These are phyloP conservation scores for Parapsyche elsis DNA, from an alignment of 1,140 invertebrate species.

Conservation along the genomic window DNA sequence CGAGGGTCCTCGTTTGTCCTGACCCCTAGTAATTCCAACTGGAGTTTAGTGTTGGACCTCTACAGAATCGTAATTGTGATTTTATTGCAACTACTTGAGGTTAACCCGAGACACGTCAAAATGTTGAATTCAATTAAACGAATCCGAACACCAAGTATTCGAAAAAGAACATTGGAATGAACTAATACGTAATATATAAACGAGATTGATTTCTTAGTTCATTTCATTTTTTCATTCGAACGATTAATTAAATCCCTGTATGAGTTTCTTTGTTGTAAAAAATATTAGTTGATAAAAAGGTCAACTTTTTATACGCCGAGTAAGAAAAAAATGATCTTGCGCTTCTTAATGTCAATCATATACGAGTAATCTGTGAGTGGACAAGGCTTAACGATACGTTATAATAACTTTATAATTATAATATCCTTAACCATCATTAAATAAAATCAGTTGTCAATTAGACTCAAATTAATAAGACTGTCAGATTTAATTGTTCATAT, in stretches of 20 bases:
- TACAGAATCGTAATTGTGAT: slow-evolving; percentile 11
- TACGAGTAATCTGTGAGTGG: not conserved
- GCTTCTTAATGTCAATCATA: slow-evolving; percentile 12
- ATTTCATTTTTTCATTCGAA: not conserved
- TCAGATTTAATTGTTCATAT: too few relatives aligned
- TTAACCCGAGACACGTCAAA: not conserved
- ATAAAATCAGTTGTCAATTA: not conserved
- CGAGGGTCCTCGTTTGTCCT: slow-evolving; percentile 11
- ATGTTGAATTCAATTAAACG: slow-evolving; percentile 15
- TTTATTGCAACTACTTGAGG: slow-evolving; percentile 9
- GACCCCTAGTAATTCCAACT: not conserved
- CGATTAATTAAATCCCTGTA: slow-evolving; percentile 10
- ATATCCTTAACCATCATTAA: not conserved
- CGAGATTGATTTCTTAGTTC: not conserved
- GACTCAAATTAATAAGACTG: not conserved
- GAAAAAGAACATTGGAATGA: too few relatives aligned
- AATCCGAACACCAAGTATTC: too few relatives aligned
- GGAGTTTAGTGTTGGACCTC: slow-evolving; percentile 20
- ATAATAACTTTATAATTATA: too few relatives aligned
- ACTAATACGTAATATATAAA: too few relatives aligned
- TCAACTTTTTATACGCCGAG: not conserved
- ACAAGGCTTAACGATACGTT: not conserved
- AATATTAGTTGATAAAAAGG: not conserved
- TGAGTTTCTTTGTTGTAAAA: not conserved
- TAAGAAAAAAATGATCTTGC: not conserved